These are phyloP conservation scores for Buteo buteo DNA, from an alignment of 2,113 vertebrate species.

Conservation along the genomic window DNA sequence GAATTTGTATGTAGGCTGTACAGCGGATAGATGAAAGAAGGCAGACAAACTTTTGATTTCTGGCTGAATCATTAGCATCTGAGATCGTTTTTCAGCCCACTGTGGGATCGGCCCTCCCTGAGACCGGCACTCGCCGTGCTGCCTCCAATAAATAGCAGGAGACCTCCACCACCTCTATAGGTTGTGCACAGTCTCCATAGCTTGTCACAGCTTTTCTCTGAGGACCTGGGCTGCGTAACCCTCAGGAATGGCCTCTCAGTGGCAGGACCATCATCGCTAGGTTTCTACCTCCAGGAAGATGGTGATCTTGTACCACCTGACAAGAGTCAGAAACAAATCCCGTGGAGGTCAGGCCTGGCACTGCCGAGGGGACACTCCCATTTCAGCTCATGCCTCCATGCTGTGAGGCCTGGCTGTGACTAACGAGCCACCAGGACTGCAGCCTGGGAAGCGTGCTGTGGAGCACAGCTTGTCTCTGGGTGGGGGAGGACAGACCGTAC, in stretches of 20 bases:
- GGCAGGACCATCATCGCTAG: fast-evolving
- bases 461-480: not conserved
- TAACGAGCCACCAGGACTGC: fast-evolving
- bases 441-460: fast-evolving
- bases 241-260: not conserved
- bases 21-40: not conserved
- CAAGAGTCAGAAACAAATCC: not conserved
- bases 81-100: fast-evolving
- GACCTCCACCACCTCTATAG: not conserved
- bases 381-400: not conserved
- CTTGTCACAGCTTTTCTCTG: not conserved
- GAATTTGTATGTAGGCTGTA: slow-evolving; percentile 1
- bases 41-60: not conserved
- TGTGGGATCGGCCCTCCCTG: not conserved
- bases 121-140: fast-evolving
- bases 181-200: not conserved
- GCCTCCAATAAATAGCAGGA: fast-evolving
- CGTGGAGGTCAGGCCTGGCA: fast-evolving
- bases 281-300: not conserved
- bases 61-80: not conserved
- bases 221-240: not conserved
- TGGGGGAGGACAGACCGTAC: not conserved
- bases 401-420: fast-evolving
- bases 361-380: fast-evolving
- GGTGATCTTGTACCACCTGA: too few species aligned